Evolutionary conservation across 2,888 invertebrate species (phyloP).

Genomic region (Lingula anatina): DNA sequence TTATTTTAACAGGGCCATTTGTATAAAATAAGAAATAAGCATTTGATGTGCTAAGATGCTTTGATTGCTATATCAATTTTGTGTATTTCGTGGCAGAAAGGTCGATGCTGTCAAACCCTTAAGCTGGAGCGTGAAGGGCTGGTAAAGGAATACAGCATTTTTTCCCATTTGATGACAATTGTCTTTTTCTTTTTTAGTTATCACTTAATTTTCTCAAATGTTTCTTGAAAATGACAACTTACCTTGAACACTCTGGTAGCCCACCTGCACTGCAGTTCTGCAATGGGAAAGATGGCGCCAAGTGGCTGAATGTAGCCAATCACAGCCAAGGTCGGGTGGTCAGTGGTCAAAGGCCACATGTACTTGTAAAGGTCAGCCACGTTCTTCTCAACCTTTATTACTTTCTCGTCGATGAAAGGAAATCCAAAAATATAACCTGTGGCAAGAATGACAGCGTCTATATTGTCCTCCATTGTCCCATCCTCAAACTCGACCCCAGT

Average conservation of each 20-base stretch:
- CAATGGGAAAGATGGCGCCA: conserved; percentile 54
- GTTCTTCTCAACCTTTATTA: conserved; percentile 31
- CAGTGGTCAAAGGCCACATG: conserved; percentile 48
- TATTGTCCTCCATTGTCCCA: conserved; percentile 34
- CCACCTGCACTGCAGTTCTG: conserved; percentile 55
- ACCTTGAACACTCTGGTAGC: conserved; percentile 48
- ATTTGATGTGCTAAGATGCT: no score
- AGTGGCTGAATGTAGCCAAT: conserved; percentile 53
- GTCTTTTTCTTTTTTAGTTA: no score
- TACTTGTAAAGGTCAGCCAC: conserved; percentile 49
- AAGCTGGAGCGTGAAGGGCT: no score
- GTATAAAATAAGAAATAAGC: no score
- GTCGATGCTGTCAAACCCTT: no score
- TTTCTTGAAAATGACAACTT: no score
- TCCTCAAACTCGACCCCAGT: conserved; percentile 41
- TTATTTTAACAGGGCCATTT: no score
- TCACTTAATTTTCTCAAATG: no score
- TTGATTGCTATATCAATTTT: no score
- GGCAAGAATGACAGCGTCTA: conserved; percentile 47
- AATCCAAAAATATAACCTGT: conserved; percentile 53
- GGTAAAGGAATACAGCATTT: no score
- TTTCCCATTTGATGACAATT: no score
- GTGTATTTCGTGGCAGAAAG: no score
- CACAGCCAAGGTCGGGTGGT: conserved; percentile 48
- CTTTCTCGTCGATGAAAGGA: conserved; percentile 47